Evolutionary conservation across 92 coral and sea anemone species (phyloP).

Genomic region (Pocillopora grandis): DNA sequence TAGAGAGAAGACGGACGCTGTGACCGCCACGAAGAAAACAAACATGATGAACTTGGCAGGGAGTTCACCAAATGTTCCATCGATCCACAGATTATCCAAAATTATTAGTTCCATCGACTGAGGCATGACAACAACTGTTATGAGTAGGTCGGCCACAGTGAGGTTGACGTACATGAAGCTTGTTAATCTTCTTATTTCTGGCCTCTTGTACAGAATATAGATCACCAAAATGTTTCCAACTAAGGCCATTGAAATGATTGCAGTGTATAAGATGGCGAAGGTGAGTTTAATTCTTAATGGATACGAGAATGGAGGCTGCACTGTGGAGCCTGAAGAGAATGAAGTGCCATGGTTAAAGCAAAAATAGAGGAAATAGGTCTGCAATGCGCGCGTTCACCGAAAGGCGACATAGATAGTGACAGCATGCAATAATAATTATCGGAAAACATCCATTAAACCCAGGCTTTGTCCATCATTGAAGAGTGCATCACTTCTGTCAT

Average conservation of each 20-base stretch:
- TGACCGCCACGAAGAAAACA: neutral
- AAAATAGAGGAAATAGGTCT: too few relatives aligned
- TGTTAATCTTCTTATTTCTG: slow-evolving; percentile 19
- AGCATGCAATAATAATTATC: too few relatives aligned
- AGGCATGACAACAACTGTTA: slow-evolving; percentile 20
- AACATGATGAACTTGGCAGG: slow-evolving; percentile 5
- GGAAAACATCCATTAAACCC: too few relatives aligned
- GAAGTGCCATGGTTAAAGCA: neutral
- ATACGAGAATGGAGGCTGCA: neutral
- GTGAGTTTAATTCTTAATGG: neutral
- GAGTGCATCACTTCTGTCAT: too few relatives aligned
- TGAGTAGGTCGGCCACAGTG: slow-evolving; percentile 36
- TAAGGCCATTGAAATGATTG: neutral
- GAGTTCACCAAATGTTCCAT: slow-evolving; percentile 8
- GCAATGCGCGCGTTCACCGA: too few relatives aligned
- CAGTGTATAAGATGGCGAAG: neutral
- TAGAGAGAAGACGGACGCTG: slow-evolving; percentile 24
- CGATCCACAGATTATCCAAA: neutral
- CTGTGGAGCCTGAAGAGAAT: neutral
- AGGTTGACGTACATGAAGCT: slow-evolving; percentile 39
- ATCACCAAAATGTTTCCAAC: slow-evolving; percentile 28
- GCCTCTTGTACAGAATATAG: slow-evolving; percentile 20
- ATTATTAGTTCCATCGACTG: neutral
- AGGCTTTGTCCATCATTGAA: too few relatives aligned
- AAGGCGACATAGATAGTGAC: too few relatives aligned